Conservation (phyloP, 2,888 invertebrate genomes). For the Torymus auratus region DNA sequence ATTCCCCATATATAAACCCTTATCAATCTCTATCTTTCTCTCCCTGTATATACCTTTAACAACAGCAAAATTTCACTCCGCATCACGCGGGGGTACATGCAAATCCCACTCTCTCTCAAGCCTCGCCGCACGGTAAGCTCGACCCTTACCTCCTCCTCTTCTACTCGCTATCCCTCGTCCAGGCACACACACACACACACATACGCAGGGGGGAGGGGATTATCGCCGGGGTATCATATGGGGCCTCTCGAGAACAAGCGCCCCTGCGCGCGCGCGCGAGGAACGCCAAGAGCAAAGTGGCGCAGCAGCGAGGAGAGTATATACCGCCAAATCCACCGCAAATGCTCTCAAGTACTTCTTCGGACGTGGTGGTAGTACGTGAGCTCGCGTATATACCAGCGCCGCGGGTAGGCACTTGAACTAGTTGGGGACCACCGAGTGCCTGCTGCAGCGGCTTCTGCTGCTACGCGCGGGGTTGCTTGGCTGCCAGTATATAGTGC, state of each 20-base stretch:
- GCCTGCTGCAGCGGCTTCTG: conserved; percentile 61
- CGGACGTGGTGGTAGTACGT: conserved; percentile 22
- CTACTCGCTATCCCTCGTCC: conserved; percentile 14
- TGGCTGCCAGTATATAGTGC: background rate
- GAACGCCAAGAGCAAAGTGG: conserved; percentile 62
- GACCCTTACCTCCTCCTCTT: background rate
- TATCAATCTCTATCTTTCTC: too few relatives aligned
- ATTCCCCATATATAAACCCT: too few relatives aligned
- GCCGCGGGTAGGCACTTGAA: conserved; percentile 75
- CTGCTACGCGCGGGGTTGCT: background rate
- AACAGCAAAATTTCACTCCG: too few relatives aligned
- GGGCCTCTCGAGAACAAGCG: conserved; percentile 72
- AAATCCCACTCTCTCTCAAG: too few relatives aligned
- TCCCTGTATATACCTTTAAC: too few relatives aligned
- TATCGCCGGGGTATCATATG: conserved; percentile 74
- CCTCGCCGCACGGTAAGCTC: background rate
- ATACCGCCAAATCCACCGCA: conserved; percentile 76
- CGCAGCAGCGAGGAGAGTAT: conserved; percentile 61
- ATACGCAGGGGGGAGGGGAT: conserved; percentile 56
- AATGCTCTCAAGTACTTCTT: conserved; percentile 73
- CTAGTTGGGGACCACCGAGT: conserved; percentile 76
- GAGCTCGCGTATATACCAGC: conserved; percentile 61
- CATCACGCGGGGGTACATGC: too few relatives aligned
- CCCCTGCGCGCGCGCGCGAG: conserved; percentile 51
- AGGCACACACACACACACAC: background rate